Evolutionary conservation across 2,888 invertebrate genomes (phyloP).

Genomic region (Alloscopus bannaensis): DNA sequence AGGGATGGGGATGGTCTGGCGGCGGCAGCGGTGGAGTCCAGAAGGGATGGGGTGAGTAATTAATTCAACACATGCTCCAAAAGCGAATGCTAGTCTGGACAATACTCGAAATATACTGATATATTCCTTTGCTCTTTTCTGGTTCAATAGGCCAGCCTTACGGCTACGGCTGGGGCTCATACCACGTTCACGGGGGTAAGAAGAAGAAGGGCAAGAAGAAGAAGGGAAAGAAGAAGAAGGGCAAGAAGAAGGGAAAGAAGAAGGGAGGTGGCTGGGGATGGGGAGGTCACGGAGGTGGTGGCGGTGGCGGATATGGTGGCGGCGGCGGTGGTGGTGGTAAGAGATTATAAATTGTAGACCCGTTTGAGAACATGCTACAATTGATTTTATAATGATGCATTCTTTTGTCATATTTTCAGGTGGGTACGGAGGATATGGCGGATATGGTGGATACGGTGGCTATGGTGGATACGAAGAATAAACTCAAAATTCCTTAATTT

Average conservation of each 20-base stretch:
- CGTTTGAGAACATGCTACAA: no score
- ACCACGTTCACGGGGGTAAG: conserved; percentile 70
- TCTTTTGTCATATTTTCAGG: no score
- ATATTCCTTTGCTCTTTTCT: no score
- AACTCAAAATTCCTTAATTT: conserved; percentile 54
- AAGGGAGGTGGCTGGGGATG: conserved; percentile 65
- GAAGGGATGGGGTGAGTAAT: conserved; percentile 52
- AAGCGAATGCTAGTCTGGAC: no score
- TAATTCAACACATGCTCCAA: no score
- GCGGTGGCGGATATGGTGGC: conserved; percentile 42
- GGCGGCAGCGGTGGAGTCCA: conserved; percentile 48
- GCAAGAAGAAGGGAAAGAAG: conserved; percentile 69
- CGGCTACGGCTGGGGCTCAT: conserved; percentile 73
- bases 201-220: conserved; percentile 70
- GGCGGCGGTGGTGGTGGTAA: no score
- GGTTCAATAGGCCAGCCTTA: conserved; percentile 35
- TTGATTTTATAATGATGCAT: no score
- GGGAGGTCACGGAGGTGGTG: conserved; percentile 53
- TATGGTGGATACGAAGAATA: conserved; percentile 70
- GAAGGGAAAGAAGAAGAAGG: conserved; percentile 70
- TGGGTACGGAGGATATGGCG: conserved; percentile 58
- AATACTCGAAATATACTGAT: no score
- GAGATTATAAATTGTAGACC: no score
- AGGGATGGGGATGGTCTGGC: conserved; percentile 71
- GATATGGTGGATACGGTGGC: conserved; percentile 45